Percentiles rank a stretch among this genome's conserved stretches.
Conservation (phyloP, 2,888 invertebrate species). For the Cheilosia soror region DNA sequence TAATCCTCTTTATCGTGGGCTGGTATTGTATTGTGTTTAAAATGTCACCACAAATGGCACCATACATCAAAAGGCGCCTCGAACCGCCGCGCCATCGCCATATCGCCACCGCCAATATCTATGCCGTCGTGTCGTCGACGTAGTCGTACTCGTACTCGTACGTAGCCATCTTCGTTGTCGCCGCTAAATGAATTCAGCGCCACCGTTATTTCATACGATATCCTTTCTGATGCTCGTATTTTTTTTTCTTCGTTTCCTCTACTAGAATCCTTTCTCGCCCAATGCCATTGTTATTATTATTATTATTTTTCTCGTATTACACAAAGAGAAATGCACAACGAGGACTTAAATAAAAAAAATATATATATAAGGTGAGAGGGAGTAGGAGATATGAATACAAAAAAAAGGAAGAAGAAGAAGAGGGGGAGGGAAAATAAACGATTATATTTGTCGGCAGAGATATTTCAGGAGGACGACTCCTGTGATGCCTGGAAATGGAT, state of each 20-base stretch:
- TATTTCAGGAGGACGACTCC: conserved; percentile 52
- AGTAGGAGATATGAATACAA: not conserved
- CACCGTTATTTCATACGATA: conserved; percentile 54
- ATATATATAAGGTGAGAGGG: too few relatives aligned
- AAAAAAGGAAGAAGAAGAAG: not conserved
- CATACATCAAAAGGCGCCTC: conserved; percentile 62
- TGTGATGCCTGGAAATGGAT: conserved; percentile 32
- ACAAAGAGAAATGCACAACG: conserved; percentile 48
- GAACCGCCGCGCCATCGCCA: conserved; percentile 16
- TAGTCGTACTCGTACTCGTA: not conserved
- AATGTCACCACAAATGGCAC: conserved; percentile 70
- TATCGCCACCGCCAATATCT: conserved; percentile 13
- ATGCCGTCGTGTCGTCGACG: not conserved
- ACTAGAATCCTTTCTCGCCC: conserved; percentile 52
- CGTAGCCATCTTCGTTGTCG: conserved; percentile 20
- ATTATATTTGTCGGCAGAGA: conserved; percentile 49
- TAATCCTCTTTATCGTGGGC: conserved; percentile 42
- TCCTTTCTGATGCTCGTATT: conserved; percentile 27
- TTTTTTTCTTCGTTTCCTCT: conserved; percentile 22
- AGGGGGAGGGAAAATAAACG: conserved; percentile 26
- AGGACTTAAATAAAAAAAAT: conserved; percentile 9
- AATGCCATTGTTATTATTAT: conserved; percentile 59
- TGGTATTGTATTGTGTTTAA: conserved; percentile 70
- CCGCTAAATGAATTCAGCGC: conserved; percentile 50
- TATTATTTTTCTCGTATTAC: conserved; percentile 71